Evolutionary conservation across 2,888 invertebrate species (phyloP).

Genomic region (Rhopalosiphum nymphaeae): DNA sequence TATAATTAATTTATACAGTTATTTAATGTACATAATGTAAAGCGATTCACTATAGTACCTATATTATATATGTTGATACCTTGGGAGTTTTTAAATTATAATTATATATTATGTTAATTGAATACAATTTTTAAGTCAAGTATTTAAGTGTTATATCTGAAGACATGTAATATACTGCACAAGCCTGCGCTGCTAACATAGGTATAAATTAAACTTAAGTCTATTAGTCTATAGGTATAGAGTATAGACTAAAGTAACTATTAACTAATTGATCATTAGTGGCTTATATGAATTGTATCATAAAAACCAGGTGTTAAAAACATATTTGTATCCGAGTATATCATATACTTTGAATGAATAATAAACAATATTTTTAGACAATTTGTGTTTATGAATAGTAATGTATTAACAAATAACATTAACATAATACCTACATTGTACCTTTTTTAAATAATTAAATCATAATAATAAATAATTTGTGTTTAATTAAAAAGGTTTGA

Average conservation of each 20-base stretch:
- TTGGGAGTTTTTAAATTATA: constrained; percentile 6
- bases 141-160: not conserved
- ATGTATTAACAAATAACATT: not conserved
- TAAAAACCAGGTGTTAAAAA: constrained; percentile 15
- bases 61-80: constrained; percentile 10
- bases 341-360: not conserved
- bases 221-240: too few species aligned
- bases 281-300: not conserved
- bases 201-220: not conserved
- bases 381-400: not conserved
- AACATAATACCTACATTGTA: not conserved
- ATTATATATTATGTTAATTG: not conserved
- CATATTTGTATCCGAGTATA: not conserved
- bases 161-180: not conserved
- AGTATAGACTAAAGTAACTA: not conserved
- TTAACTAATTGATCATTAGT: not conserved
- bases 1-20: constrained; percentile 36
- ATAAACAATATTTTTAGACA: not conserved
- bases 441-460: not conserved
- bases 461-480: not conserved
- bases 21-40: not conserved
- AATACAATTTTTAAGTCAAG: constrained; percentile 35
- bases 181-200: not conserved
- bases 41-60: not conserved
- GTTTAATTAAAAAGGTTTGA: not conserved